phyloP scores from a whole-genome alignment of 1,140 invertebrate species.

The Galleria mellonella region DNA sequence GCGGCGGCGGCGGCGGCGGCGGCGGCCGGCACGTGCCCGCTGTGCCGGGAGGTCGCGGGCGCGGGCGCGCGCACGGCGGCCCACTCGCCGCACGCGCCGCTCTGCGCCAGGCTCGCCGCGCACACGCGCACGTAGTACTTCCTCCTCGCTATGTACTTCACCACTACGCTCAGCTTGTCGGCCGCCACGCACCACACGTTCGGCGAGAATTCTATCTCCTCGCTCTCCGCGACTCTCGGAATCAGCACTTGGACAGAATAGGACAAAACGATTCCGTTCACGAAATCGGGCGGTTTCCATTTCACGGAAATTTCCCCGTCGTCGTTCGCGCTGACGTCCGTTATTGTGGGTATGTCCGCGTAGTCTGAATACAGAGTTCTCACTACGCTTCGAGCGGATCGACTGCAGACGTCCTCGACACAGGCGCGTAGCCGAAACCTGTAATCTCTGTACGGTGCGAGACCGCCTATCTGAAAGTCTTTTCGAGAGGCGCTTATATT shows the following conservation, averaged over 20 bases:
- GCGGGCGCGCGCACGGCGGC: conserved; percentile 14
- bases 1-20: too few relatives aligned
- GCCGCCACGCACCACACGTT: conserved; percentile 38
- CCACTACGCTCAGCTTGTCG: conserved; percentile 21
- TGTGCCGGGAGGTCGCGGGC: too few relatives aligned
- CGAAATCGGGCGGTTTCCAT: conserved; percentile 43
- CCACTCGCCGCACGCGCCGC: conserved; percentile 40
- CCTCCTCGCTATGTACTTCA: conserved; percentile 23
- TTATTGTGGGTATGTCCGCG: conserved; percentile 37
- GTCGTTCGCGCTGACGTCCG: conserved; percentile 14
- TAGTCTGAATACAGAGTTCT: conserved; percentile 36
- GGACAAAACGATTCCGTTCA: conserved; percentile 47
- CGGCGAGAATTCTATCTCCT: conserved; percentile 26
- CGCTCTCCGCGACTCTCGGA: conserved; percentile 28
- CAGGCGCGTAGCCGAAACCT: conserved; percentile 52
- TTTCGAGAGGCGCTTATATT: conserved; percentile 32
- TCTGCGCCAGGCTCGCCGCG: conserved; percentile 36
- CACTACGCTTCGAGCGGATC: conserved; percentile 34
- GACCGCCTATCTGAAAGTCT: conserved; percentile 33
- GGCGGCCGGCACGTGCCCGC: too few relatives aligned
- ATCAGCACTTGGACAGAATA: conserved; percentile 42
- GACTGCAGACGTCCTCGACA: conserved; percentile 32
- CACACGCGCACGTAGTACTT: conserved; percentile 49
- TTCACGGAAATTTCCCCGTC: conserved; percentile 31
- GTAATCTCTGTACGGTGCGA: conserved; percentile 57